Conservation (phyloP, 2,888 invertebrate species). For the Bhutanitis thaidina region DNA sequence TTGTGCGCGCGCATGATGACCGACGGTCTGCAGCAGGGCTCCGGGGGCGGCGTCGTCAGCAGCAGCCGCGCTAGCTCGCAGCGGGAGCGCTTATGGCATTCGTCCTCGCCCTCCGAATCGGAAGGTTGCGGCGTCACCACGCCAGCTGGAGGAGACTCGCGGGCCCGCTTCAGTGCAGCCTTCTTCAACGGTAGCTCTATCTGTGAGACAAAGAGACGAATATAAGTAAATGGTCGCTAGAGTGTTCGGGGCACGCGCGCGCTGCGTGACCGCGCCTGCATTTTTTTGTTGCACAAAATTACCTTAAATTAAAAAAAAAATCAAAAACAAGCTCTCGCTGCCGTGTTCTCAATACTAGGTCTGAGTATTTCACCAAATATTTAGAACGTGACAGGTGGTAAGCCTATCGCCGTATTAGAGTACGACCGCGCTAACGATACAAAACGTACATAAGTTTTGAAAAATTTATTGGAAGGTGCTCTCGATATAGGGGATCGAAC, state of each 20-base stretch:
- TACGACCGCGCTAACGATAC: too few species aligned
- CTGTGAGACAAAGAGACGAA: constrained; percentile 65
- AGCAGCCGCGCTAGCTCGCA: constrained; percentile 78
- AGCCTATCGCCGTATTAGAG: too few species aligned
- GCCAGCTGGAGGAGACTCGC: constrained; percentile 54
- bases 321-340: too few species aligned
- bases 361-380: too few species aligned
- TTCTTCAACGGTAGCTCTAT: constrained; percentile 67
- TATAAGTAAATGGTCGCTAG: constrained; percentile 69
- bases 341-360: too few species aligned
- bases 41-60: constrained; percentile 79
- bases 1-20: constrained; percentile 93
- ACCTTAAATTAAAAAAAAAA: too few species aligned
- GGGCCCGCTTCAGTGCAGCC: constrained; percentile 57
- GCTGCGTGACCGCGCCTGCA: constrained; percentile 57
- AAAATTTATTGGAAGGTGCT: too few species aligned
- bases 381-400: too few species aligned
- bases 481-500: too few species aligned
- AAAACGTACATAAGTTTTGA: too few species aligned
- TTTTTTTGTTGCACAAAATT: constrained; percentile 63
- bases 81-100: constrained; percentile 59
- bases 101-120: constrained; percentile 89
- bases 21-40: constrained; percentile 78
- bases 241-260: constrained; percentile 55
- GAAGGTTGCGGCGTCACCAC: constrained; percentile 91